Conservation (phyloP, 2,888 invertebrate genomes). For the Tyria jacobaeae region DNA sequence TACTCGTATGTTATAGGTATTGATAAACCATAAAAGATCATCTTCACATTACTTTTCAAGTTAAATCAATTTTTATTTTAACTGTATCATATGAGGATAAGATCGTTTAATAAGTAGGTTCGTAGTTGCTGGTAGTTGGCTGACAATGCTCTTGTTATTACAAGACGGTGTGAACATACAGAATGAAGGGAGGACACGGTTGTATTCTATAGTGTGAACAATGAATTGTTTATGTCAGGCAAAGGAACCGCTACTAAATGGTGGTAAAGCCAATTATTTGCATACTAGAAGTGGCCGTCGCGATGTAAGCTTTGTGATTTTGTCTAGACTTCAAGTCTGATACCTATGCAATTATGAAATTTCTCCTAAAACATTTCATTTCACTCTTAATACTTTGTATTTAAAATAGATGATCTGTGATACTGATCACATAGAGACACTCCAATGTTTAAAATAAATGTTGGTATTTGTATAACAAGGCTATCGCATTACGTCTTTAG, state of each 20-base stretch:
- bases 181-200: constrained; percentile 23
- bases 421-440: constrained; percentile 5
- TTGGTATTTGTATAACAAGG: constrained; percentile 39
- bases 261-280: constrained; percentile 22
- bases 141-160: constrained; percentile 39
- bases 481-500: constrained; percentile 43
- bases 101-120: constrained; percentile 15
- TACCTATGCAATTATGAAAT: neutral
- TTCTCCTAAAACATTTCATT: neutral
- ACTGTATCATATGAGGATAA: constrained; percentile 13
- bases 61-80: constrained; percentile 12
- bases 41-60: neutral
- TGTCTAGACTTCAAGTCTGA: neutral
- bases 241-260: constrained; percentile 37
- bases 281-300: constrained; percentile 15
- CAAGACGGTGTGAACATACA: constrained; percentile 56
- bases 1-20: too few relatives aligned
- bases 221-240: constrained; percentile 40
- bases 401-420: constrained; percentile 16
- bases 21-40: too few relatives aligned
- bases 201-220: constrained; percentile 45
- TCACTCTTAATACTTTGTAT: constrained; percentile 29
- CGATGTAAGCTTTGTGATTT: neutral
- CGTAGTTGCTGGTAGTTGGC: constrained; percentile 7
- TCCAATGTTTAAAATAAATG: constrained; percentile 37